phyloP scores from a whole-genome alignment of 2,797 vertebrate species.

The Ibycter americanus region DNA sequence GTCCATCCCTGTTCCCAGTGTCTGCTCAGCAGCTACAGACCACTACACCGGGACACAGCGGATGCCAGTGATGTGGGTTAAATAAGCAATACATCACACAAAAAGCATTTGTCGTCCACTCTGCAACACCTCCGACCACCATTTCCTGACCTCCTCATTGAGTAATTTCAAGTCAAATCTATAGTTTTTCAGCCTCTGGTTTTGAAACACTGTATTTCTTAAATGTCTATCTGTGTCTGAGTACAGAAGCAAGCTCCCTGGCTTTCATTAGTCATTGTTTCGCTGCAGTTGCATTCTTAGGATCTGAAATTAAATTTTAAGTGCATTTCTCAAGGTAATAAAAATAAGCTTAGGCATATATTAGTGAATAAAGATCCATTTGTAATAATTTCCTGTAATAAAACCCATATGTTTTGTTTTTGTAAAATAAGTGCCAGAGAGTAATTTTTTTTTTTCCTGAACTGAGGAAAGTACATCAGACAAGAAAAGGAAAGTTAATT shows the following conservation, averaged over 20 bases:
- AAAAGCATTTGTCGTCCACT: neutral
- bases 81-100: neutral
- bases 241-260: neutral
- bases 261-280: neutral
- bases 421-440: constrained; percentile 1
- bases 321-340: constrained; percentile 58
- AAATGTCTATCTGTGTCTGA: neutral
- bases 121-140: neutral
- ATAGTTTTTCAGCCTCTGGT: neutral
- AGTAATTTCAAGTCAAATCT: neutral
- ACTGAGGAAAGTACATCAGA: neutral
- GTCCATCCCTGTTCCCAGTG: neutral
- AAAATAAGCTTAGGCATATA: constrained; percentile 50
- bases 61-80: neutral
- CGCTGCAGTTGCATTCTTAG: neutral
- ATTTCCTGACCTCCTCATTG: constrained; percentile 16
- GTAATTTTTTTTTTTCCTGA: neutral
- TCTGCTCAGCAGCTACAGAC: neutral
- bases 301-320: constrained; percentile 53
- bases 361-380: constrained; percentile 37
- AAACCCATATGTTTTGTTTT: constrained; percentile 31
- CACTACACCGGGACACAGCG: neutral
- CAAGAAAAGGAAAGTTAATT: neutral
- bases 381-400: constrained; percentile 58
- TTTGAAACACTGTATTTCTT: neutral